Base-by-base conservation (phyloP, 2,113 vertebrate genomes). In the Silurus asotus region DNA sequence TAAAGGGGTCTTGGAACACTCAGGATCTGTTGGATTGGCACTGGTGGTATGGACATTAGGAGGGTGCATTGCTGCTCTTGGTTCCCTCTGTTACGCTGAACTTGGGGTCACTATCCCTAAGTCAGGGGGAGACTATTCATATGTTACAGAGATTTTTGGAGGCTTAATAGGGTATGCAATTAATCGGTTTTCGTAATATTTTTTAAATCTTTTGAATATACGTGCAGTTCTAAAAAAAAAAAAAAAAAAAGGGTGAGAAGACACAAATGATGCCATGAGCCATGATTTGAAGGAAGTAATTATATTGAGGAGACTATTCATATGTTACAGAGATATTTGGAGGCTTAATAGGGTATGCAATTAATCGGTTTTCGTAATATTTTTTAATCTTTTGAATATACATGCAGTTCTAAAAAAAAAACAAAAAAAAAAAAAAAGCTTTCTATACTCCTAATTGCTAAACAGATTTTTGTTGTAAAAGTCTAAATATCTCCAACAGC, bases 271-370 rank as follows among this genome's bases (percentile, higher is more conserved):
- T n/a, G n/a, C n/a, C n/a, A n/a, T n/a, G n/a, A n/a, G n/a, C n/a
- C n/a, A n/a, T n/a, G n/a, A n/a, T n/a, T n/a, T n/a, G n/a, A n/a
- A n/a, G n/a, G n/a, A n/a, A n/a, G n/a, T n/a, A n/a, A n/a, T n/a
- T n/a, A n/a, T n/a, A n/a, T n/a, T n/a, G n/a, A n/a, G 98, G 98
- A 49, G 98, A 99, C 92, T 99, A 99, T 51, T 96, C 97, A 70
- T 99, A 99, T 3, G 98, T 99, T 89, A 98, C 96, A 0, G 97
- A 99, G 93, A 97, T 99, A 86, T 99, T 99, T 84, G 98, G 98
- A 77, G 97, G 97, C 83, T 93, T 99, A 89, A 95, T 96, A 77
- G 98, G 98, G 98, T 99, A 94, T 95, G 96, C 95, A 10, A 10
- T 48, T 9, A 61, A 58, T 61, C 58, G 37, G 20, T 19, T 20